Percentiles rank a stretch among this genome's conserved stretches.
phyloP scores from a whole-genome alignment of 2,797 vertebrate species.

The Numenius phaeopus region DNA sequence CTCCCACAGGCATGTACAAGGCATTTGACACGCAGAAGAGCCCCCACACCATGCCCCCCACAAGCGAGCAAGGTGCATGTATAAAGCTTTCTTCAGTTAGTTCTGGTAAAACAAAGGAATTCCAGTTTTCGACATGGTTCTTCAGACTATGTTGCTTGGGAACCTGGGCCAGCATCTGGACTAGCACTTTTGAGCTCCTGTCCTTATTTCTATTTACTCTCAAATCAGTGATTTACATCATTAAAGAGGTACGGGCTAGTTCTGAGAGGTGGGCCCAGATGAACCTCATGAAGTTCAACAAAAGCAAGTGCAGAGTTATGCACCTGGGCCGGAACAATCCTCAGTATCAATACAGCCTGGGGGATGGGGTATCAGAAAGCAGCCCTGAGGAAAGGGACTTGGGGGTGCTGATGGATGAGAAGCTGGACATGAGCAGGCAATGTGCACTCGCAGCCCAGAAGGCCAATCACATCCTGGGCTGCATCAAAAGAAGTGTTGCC shows the following conservation, averaged over 20 bases:
- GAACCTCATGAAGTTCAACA: too few relatives aligned
- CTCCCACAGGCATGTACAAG: not conserved
- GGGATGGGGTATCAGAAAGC: too few relatives aligned
- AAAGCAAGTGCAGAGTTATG: too few relatives aligned
- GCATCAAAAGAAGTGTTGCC: too few relatives aligned
- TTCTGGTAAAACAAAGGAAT: not conserved
- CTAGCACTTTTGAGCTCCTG: not conserved
- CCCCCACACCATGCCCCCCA: accelerated
- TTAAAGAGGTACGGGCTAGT: not conserved
- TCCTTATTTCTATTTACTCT: not conserved
- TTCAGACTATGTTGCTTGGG: not conserved
- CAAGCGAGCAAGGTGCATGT: not conserved
- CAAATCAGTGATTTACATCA: not conserved
- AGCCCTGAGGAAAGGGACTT: too few relatives aligned
- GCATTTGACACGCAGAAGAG: accelerated
- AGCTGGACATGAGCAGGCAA: too few relatives aligned
- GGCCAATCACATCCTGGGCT: too few relatives aligned
- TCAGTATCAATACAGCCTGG: too few relatives aligned
- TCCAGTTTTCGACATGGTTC: not conserved
- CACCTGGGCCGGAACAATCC: too few relatives aligned
- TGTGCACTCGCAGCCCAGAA: too few relatives aligned
- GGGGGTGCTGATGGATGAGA: too few relatives aligned
- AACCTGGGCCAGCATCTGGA: not conserved
- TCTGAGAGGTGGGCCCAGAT: too few relatives aligned
- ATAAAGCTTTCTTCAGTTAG: not conserved